phyloP scores from a whole-genome alignment of 2,113 vertebrate genomes.

The Prinia subflava region DNA sequence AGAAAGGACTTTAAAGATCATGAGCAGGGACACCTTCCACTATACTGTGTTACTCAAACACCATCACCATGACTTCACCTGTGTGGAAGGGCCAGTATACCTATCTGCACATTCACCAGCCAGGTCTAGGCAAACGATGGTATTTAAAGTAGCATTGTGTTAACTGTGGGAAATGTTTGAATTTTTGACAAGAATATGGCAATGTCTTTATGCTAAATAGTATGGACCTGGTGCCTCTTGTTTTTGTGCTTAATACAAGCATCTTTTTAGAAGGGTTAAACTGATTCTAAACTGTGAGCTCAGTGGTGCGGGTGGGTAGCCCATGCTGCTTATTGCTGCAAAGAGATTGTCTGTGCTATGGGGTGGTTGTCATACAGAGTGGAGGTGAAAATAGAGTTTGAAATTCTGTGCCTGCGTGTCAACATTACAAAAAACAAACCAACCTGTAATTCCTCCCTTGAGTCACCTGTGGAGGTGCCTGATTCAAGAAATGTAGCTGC shows the following conservation, averaged over 20 bases:
- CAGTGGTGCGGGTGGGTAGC: neutral
- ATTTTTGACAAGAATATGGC: neutral
- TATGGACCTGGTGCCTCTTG: neutral
- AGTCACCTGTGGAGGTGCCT: neutral
- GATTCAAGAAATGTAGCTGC: neutral
- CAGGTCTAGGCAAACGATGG: neutral
- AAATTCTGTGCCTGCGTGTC: neutral
- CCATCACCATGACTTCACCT: neutral
- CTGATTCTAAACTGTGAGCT: neutral
- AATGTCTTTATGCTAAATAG: neutral
- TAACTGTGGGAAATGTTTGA: accelerated
- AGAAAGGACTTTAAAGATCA: neutral
- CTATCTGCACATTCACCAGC: neutral
- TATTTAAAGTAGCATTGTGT: neutral
- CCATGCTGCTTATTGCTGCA: neutral
- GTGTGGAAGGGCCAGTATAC: neutral
- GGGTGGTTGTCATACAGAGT: neutral
- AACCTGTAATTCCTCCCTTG: neutral
- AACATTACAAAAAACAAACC: neutral
- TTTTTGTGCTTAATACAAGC: neutral
- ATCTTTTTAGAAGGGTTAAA: neutral
- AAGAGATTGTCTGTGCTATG: accelerated
- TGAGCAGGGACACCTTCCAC: neutral
- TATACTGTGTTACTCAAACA: too few species aligned
- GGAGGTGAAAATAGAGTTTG: neutral